These are phyloP conservation scores for Hymenochirus boettgeri DNA, from an alignment of 2,113 vertebrate genomes.

Conservation along the genomic window DNA sequence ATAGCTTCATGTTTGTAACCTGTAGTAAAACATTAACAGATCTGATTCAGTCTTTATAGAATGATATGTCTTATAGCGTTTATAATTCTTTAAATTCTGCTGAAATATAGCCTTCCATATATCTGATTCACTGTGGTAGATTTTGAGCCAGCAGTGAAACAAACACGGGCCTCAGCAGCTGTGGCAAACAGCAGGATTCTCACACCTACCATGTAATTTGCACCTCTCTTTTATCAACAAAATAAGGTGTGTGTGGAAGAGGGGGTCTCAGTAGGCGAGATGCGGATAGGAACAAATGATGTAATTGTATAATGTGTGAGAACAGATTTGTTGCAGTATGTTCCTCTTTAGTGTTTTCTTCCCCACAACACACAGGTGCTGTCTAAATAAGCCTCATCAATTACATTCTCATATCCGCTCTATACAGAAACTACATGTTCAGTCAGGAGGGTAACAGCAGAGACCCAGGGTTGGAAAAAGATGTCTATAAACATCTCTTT, in stretches of 20 bases:
- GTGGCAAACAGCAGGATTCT: not conserved
- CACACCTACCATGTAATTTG: slow-evolving; percentile 11
- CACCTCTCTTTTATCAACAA: slow-evolving; percentile 16
- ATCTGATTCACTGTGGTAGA: not conserved
- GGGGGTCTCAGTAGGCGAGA: not conserved
- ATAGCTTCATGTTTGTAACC: too few species aligned
- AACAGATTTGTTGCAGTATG: not conserved
- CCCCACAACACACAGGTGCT: not conserved
- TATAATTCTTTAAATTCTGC: not conserved
- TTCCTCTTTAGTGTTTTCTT: slow-evolving; percentile 10
- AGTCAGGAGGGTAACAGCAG: slow-evolving; percentile 5
- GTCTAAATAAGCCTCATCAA: not conserved
- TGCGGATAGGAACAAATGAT: slow-evolving; percentile 11
- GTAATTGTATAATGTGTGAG: not conserved
- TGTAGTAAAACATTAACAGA: too few species aligned
- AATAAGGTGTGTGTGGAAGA: not conserved
- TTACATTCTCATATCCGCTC: not conserved
- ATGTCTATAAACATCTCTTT: too few species aligned
- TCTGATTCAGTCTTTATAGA: too few species aligned
- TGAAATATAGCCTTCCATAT: slow-evolving; percentile 1
- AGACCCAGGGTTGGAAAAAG: too few species aligned
- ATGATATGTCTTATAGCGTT: too few species aligned
- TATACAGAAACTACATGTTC: not conserved
- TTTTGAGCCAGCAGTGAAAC: not conserved
- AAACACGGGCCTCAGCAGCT: not conserved